A percentile compares a stretch with the other conserved stretches of the same genome.
phyloP scores from a whole-genome alignment of 2,797 vertebrate species.

The Sebastes paucispinis region DNA sequence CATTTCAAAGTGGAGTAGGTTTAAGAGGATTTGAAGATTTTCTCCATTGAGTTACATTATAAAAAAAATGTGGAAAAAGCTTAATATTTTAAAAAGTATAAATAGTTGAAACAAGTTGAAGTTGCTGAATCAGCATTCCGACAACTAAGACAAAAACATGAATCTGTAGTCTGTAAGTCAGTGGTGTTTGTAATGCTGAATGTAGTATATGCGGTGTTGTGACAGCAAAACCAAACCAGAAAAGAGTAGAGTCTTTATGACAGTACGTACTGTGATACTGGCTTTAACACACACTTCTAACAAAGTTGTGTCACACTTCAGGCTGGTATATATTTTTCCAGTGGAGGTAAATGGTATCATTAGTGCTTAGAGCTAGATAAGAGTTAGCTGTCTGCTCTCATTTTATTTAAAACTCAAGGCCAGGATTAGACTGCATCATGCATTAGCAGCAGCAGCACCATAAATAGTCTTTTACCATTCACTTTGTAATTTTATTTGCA shows the following conservation, averaged over 20 bases:
- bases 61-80: too few species aligned
- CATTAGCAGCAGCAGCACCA: neutral
- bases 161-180: too few species aligned
- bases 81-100: too few species aligned
- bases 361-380: neutral
- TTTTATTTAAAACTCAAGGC: neutral
- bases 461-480: neutral
- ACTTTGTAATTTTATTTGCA: neutral
- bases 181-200: too few species aligned
- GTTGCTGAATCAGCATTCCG: too few species aligned
- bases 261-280: neutral
- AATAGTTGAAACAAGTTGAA: too few species aligned
- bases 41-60: too few species aligned
- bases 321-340: neutral
- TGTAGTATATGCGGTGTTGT: too few species aligned
- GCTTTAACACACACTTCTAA: neutral
- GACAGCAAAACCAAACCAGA: too few species aligned
- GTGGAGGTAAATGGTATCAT: neutral
- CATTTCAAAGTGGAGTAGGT: too few species aligned
- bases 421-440: neutral
- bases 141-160: too few species aligned
- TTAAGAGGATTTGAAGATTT: too few species aligned
- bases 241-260: neutral
- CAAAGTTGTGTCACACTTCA: neutral
- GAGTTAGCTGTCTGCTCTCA: neutral